A percentile compares a stretch with the other conserved stretches of the same genome.
Evolutionary conservation across 2,797 vertebrate genomes (phyloP).

Genomic region (Caiman crocodilus): DNA sequence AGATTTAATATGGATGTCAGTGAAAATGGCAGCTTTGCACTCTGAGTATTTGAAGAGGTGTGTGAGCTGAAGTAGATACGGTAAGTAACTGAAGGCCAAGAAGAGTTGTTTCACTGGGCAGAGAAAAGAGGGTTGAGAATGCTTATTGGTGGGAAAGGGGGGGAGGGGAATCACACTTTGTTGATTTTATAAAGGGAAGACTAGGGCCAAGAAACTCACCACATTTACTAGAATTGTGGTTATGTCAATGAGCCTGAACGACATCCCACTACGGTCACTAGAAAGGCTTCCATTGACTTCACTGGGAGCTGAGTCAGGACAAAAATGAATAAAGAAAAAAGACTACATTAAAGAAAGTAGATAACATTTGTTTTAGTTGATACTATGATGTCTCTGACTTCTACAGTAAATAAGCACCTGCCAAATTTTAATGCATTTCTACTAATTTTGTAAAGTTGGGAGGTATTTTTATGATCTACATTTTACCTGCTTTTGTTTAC

Average conservation of each 20-base stretch:
- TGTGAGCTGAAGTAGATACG: background rate
- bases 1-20: background rate
- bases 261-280: background rate
- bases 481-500: background rate
- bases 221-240: background rate
- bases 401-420: too few relatives aligned
- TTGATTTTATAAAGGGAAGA: background rate
- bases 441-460: constrained; percentile 6
- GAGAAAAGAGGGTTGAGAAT: background rate
- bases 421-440: too few relatives aligned
- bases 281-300: background rate
- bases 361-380: background rate
- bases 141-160: background rate
- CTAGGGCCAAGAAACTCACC: background rate
- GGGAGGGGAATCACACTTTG: background rate
- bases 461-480: background rate
- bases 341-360: background rate
- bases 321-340: background rate
- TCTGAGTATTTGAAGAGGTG: background rate
- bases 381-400: too few relatives aligned
- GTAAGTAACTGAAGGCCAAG: background rate
- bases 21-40: background rate
- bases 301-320: background rate
- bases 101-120: background rate
- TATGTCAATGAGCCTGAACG: background rate